Conservation (phyloP, 2,888 invertebrate genomes). For the Eilema griseolum region DNA sequence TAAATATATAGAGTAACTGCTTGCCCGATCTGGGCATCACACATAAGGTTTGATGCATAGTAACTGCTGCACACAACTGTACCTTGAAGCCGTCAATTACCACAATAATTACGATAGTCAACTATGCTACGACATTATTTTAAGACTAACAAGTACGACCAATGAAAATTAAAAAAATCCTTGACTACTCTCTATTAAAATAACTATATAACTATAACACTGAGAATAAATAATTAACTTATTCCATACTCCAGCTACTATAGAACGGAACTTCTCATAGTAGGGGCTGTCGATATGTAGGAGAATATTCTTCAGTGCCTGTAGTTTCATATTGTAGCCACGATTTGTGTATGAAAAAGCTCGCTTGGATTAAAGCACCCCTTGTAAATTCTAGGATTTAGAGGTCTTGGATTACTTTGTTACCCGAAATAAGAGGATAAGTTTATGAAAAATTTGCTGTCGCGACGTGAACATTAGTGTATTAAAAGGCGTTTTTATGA, state of each 20-base stretch:
- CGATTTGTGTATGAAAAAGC: constrained; percentile 48
- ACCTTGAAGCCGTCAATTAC: too few relatives aligned
- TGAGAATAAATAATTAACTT: not conserved
- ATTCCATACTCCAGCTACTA: not conserved
- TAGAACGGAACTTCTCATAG: not conserved
- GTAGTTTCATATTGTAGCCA: constrained; percentile 36
- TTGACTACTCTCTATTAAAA: not conserved
- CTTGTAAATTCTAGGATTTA: constrained; percentile 41
- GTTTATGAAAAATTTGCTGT: constrained; percentile 22
- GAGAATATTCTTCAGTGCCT: constrained; percentile 24
- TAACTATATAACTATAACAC: not conserved
- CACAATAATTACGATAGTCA: too few relatives aligned
- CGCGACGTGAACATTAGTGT: not conserved
- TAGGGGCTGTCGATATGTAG: constrained; percentile 8
- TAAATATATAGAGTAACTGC: too few relatives aligned
- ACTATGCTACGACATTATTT: too few relatives aligned
- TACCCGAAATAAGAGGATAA: constrained; percentile 27
- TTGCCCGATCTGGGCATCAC: too few relatives aligned
- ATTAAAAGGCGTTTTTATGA: constrained; percentile 3
- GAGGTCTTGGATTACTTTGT: constrained; percentile 31
- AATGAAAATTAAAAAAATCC: too few relatives aligned
- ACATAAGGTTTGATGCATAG: too few relatives aligned
- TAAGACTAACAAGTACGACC: too few relatives aligned
- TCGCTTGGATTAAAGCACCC: constrained; percentile 34
- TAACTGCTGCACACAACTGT: too few relatives aligned